Percentiles rank a stretch among this genome's conserved stretches.
Conservation (phyloP, 2,797 vertebrate species). For the Hybognathus amarus region DNA sequence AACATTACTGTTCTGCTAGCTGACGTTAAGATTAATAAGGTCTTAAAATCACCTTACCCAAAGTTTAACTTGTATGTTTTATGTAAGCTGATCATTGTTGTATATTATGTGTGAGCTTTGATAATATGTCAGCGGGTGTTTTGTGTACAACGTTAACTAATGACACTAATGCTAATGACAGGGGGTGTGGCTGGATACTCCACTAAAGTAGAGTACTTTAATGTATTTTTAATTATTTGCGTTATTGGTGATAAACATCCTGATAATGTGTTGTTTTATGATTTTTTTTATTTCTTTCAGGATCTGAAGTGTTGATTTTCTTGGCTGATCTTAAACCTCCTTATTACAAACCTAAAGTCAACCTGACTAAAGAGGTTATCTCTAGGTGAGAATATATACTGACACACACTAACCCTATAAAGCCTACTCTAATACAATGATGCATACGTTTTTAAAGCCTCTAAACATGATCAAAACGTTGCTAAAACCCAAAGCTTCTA, state of each 20-base stretch:
- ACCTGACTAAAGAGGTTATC: constrained; percentile 71
- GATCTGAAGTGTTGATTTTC: constrained; percentile 88
- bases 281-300: constrained; percentile 69
- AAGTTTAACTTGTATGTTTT: not conserved
- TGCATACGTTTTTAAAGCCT: not conserved
- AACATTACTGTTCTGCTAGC: constrained; percentile 7
- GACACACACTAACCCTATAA: not conserved
- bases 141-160: not conserved
- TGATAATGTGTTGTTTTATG: constrained; percentile 1
- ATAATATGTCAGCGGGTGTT: not conserved
- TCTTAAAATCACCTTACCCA: not conserved
- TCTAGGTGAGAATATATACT: constrained; percentile 78
- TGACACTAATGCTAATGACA: not conserved
- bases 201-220: not conserved
- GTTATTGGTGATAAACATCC: not conserved
- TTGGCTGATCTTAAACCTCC: constrained; percentile 90
- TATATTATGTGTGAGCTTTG: not conserved
- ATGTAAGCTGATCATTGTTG: not conserved
- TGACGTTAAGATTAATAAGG: not conserved
- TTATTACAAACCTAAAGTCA: constrained; percentile 93
- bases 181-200: constrained; percentile 1
- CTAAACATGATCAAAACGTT: not conserved
- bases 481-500: not conserved
- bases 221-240: not conserved
- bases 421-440: not conserved